These are phyloP conservation scores for Puffinus mauretanicus DNA, from an alignment of 2,113 vertebrate species.

Conservation along the genomic window DNA sequence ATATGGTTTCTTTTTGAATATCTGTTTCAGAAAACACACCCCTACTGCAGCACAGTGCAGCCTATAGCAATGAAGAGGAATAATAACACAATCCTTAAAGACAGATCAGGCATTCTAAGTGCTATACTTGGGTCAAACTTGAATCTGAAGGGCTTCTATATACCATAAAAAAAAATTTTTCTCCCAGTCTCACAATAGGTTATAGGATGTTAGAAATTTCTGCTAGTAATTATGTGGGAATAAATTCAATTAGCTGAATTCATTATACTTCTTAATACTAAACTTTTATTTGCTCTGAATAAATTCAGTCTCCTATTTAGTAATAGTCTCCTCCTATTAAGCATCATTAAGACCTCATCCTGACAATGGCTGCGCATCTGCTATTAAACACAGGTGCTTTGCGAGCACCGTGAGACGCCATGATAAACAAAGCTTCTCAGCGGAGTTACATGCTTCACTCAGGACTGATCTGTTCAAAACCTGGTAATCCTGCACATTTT, in stretches of 20 bases:
- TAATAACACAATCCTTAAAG: slow-evolving; percentile 48
- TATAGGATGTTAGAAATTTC: not conserved
- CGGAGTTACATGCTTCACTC: not conserved
- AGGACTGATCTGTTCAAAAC: slow-evolving; percentile 2
- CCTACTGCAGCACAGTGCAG: slow-evolving; percentile 58
- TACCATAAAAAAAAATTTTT: not conserved
- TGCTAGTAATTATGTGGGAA: not conserved
- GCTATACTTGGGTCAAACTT: not conserved
- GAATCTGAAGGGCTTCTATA: not conserved
- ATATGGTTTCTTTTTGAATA: slow-evolving; percentile 23
- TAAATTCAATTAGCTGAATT: not conserved
- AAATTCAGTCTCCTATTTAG: not conserved
- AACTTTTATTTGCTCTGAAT: not conserved
- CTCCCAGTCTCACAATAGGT: not conserved
- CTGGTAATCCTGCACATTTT: not conserved
- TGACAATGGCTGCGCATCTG: rapidly evolving
- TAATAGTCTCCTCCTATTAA: not conserved
- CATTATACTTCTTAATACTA: not conserved
- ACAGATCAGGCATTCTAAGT: not conserved
- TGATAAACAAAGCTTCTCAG: not conserved
- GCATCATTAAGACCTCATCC: not conserved
- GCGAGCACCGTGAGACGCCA: not conserved
- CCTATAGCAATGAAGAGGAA: slow-evolving; percentile 52
- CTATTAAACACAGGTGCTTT: not conserved
- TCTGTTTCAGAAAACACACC: slow-evolving; percentile 51